These are phyloP conservation scores for Zaprionus ghesquierei DNA, from an alignment of 1,140 invertebrate genomes.

Conservation along the genomic window DNA sequence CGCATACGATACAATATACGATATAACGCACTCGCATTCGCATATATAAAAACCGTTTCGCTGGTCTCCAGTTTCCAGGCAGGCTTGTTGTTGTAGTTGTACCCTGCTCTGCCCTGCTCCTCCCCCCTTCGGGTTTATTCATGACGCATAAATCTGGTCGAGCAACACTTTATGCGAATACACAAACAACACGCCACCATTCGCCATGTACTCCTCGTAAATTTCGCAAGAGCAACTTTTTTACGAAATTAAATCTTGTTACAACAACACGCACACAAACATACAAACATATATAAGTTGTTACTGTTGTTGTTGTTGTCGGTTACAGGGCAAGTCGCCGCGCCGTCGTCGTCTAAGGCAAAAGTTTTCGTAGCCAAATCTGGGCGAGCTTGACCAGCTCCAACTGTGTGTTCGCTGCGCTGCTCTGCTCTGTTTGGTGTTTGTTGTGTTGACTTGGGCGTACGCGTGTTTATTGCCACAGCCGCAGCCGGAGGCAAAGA, in stretches of 20 bases:
- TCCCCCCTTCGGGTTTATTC: slow-evolving; percentile 62
- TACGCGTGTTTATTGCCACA: slow-evolving; percentile 73
- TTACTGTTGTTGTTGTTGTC: slow-evolving; percentile 12
- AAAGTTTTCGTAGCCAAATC: slow-evolving; percentile 56
- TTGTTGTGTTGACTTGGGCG: slow-evolving; percentile 60
- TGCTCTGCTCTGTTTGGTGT: not conserved
- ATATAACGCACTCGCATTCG: not conserved
- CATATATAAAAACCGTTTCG: slow-evolving; percentile 8
- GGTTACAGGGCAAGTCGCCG: slow-evolving; percentile 31
- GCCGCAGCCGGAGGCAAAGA: slow-evolving; percentile 69
- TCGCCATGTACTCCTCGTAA: slow-evolving; percentile 79
- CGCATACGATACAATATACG: not conserved
- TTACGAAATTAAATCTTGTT: slow-evolving; percentile 81
- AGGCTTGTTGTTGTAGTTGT: slow-evolving; percentile 11
- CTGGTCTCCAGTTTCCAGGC: slow-evolving; percentile 18
- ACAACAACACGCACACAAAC: slow-evolving; percentile 58
- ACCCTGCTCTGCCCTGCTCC: slow-evolving; percentile 28
- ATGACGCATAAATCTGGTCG: slow-evolving; percentile 75
- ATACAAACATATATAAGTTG: slow-evolving; percentile 33
- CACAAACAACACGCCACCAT: slow-evolving; percentile 74
- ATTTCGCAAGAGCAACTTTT: slow-evolving; percentile 78
- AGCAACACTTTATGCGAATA: slow-evolving; percentile 78
- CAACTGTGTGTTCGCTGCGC: too few relatives aligned
- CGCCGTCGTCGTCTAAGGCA: slow-evolving; percentile 54
- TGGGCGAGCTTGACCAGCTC: slow-evolving; percentile 60